Percentiles rank a stretch among this genome's conserved stretches.
Evolutionary conservation across 2,888 invertebrate species (phyloP).

Genomic region (Drosophila trichaetosa): DNA sequence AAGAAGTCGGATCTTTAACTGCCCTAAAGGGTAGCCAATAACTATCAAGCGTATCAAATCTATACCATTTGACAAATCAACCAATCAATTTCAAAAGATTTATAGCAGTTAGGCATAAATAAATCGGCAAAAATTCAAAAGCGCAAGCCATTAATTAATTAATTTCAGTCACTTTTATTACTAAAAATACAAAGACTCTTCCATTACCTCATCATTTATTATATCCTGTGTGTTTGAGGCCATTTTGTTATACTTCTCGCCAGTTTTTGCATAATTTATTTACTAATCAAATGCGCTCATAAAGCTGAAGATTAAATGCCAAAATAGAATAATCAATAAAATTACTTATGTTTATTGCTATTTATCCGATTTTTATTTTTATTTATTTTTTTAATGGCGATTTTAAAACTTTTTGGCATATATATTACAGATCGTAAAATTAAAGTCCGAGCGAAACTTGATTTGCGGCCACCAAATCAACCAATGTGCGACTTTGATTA

Average conservation of each 20-base stretch:
- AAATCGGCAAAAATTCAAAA: constrained; percentile 3
- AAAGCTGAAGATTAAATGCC: constrained; percentile 71
- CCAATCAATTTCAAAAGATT: constrained; percentile 38
- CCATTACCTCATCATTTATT: constrained; percentile 12
- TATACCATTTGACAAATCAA: constrained; percentile 47
- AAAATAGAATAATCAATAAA: constrained; percentile 68
- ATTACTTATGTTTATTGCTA: constrained; percentile 28
- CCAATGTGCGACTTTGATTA: constrained; percentile 47
- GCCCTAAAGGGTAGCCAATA: constrained; percentile 37
- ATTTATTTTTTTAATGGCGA: constrained; percentile 25
- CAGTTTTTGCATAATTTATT: constrained; percentile 49
- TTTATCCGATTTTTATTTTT: constrained; percentile 10
- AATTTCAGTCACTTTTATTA: constrained; percentile 31
- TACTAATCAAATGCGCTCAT: constrained; percentile 65
- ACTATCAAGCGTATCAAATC: constrained; percentile 55
- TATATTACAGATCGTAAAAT: constrained; percentile 68
- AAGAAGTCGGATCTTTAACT: constrained; percentile 20
- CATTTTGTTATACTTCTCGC: not conserved
- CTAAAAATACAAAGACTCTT: constrained; percentile 7
- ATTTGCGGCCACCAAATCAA: constrained; percentile 52
- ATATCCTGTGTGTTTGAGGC: constrained; percentile 17
- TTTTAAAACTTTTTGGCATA: constrained; percentile 62
- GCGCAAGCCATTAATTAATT: constrained; percentile 41
- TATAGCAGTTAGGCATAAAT: constrained; percentile 1
- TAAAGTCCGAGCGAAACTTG: constrained; percentile 64